Evolutionary conservation across 2,113 vertebrate species (phyloP).

Genomic region (Colaptes auratus): DNA sequence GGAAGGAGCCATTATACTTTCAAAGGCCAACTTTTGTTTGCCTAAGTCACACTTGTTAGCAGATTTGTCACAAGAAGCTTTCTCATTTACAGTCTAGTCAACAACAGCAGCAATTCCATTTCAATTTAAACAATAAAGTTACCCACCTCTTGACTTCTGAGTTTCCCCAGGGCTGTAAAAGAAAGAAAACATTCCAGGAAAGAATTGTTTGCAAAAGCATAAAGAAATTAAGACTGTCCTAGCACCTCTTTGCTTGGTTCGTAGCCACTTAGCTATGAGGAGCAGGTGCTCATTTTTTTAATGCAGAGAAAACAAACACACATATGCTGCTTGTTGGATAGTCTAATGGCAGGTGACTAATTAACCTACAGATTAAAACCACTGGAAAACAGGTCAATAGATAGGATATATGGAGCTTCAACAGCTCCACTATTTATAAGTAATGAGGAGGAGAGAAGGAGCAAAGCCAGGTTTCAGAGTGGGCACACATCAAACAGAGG

Average conservation of each 20-base stretch:
- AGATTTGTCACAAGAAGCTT: background rate
- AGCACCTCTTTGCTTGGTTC: background rate
- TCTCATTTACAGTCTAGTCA: background rate
- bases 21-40: background rate
- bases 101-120: background rate
- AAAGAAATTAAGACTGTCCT: background rate
- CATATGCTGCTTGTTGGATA: background rate
- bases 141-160: slow-evolving; percentile 45
- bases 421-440: background rate
- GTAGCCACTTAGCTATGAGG: background rate
- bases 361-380: background rate
- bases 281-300: background rate
- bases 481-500: background rate
- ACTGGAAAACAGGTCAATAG: background rate
- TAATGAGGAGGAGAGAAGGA: background rate
- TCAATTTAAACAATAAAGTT: background rate
- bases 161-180: slow-evolving; percentile 36
- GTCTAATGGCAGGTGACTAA: background rate
- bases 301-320: background rate
- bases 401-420: background rate
- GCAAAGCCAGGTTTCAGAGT: background rate
- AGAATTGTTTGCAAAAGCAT: background rate
- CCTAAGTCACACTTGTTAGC: background rate
- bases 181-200: background rate
- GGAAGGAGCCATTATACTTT: background rate